Evolutionary conservation across 2,797 vertebrate genomes (phyloP).

Genomic region (Astyanax mexicanus): DNA sequence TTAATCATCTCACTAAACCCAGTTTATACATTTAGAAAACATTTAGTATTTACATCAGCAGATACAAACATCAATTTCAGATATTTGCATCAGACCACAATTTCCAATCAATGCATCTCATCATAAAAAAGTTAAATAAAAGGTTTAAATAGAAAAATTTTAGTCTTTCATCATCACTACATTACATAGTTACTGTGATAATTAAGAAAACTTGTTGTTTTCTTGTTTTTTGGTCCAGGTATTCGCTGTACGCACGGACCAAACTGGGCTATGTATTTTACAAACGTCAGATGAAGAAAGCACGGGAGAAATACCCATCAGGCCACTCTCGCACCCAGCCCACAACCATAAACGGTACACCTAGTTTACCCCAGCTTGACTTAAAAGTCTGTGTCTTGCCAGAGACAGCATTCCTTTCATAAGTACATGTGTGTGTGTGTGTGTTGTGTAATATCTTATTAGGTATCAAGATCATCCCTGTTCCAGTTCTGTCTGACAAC

Average conservation of each 20-base stretch:
- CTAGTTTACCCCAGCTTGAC: neutral
- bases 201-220: neutral
- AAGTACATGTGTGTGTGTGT: no score
- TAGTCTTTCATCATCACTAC: no score
- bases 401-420: neutral
- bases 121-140: no score
- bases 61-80: no score
- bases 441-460: neutral
- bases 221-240: slow-evolving; percentile 76
- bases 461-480: slow-evolving; percentile 95
- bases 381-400: neutral
- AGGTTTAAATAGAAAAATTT: no score
- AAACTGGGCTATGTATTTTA: slow-evolving; percentile 94
- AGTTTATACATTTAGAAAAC: no score
- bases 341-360: slow-evolving; percentile 83
- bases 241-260: slow-evolving; percentile 91
- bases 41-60: no score
- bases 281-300: slow-evolving; percentile 91
- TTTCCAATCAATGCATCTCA: no score
- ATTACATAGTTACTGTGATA: no score
- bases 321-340: slow-evolving; percentile 87
- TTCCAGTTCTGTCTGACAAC: slow-evolving; percentile 93
- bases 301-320: slow-evolving; percentile 86
- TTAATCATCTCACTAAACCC: no score
- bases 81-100: no score